Percentiles rank a stretch among this genome's conserved stretches.
Conservation (phyloP, 2,797 vertebrate species). For the Enteromius viviparus region DNA sequence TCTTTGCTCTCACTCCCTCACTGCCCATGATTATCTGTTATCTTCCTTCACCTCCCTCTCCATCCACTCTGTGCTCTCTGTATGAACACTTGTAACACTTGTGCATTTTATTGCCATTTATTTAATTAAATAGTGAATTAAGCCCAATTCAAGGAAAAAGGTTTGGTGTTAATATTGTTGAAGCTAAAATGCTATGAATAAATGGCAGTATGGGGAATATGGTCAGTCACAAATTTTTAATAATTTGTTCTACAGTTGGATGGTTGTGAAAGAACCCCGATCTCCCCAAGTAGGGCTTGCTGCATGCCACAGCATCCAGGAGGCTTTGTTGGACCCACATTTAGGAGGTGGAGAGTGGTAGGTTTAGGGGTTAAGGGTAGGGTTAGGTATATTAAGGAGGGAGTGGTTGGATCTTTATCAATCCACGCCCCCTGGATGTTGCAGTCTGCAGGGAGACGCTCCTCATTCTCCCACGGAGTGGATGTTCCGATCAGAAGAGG, state of each 20-base stretch:
- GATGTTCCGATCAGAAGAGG: background rate
- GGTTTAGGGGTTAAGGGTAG: too few species aligned
- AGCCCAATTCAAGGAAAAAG: background rate
- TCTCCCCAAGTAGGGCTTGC: too few species aligned
- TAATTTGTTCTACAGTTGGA: background rate
- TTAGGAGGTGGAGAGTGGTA: too few species aligned
- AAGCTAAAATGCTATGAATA: background rate
- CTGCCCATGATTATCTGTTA: constrained; percentile 61
- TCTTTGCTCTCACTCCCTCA: constrained; percentile 62
- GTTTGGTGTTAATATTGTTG: background rate
- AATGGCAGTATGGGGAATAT: background rate
- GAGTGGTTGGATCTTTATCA: too few species aligned
- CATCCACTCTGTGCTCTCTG: constrained; percentile 14
- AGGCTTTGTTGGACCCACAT: too few species aligned
- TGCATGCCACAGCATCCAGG: too few species aligned
- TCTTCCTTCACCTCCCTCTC: constrained; percentile 12
- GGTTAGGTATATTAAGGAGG: too few species aligned
- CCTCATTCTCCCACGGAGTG: too few species aligned
- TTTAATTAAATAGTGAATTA: background rate
- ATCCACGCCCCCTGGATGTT: too few species aligned
- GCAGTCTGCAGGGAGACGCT: too few species aligned
- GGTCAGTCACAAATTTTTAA: background rate
- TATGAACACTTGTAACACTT: background rate
- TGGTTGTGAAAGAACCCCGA: background rate
- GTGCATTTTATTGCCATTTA: background rate